Percentiles rank a stretch among this genome's conserved stretches.
Conservation (phyloP, 2,113 vertebrate genomes). For the Sapayoa aenigma region DNA sequence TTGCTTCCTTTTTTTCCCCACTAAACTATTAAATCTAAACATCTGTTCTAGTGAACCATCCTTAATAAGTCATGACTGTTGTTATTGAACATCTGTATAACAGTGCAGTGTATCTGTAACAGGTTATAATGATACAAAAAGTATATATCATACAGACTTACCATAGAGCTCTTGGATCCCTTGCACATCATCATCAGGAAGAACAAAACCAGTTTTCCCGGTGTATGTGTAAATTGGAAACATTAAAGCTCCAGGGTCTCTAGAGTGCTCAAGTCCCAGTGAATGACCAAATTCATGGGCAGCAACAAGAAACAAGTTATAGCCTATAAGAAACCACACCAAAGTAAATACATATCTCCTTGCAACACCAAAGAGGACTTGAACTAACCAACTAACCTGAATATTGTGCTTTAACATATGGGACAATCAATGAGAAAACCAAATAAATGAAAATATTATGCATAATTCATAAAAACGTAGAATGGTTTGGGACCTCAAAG, state of each 20-base stretch:
- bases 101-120: neutral
- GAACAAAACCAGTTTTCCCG: constrained; percentile 73
- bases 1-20: rapidly evolving
- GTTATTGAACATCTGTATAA: neutral
- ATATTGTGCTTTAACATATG: neutral
- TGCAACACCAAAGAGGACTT: neutral
- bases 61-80: neutral
- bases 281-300: constrained; percentile 94
- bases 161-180: constrained; percentile 95
- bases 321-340: constrained; percentile 73
- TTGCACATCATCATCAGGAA: constrained; percentile 89
- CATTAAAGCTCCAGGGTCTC: constrained; percentile 91
- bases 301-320: constrained; percentile 93
- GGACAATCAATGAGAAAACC: neutral
- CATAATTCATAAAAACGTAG: neutral
- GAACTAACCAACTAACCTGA: neutral
- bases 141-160: constrained; percentile 21
- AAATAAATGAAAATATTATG: neutral
- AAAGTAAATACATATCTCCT: neutral
- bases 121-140: neutral
- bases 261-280: constrained; percentile 89
- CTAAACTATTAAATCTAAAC: neutral
- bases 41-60: neutral
- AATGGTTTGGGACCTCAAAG: neutral
- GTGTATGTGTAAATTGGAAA: constrained; percentile 88